Evolutionary conservation across 2,797 vertebrate genomes (phyloP).

Genomic region (Buceros bicornis): DNA sequence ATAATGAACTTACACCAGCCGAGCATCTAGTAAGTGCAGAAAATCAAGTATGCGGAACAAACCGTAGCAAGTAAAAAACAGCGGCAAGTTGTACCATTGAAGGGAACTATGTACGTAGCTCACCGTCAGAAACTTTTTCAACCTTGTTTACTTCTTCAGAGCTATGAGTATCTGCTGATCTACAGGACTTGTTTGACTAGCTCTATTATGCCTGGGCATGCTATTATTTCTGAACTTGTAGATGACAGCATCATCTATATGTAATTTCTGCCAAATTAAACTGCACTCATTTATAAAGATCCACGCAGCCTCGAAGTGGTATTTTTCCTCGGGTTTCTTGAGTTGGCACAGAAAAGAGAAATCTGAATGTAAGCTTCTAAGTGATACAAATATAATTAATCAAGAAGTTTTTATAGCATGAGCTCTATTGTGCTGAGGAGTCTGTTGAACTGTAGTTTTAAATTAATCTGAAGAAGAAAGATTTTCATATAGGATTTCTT

Average conservation of each 20-base stretch:
- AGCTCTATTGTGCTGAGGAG: not conserved
- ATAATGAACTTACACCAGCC: not conserved
- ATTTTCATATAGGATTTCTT: not conserved
- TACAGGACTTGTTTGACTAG: not conserved
- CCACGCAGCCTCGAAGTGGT: too few species aligned
- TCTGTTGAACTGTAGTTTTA: not conserved
- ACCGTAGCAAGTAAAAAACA: not conserved
- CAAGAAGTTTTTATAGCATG: not conserved
- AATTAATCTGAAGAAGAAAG: not conserved
- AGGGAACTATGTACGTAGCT: not conserved
- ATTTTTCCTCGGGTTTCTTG: not conserved
- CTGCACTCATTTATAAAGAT: not conserved
- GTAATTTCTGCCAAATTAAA: not conserved
- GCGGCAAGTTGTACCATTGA: not conserved
- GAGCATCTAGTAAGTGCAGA: not conserved
- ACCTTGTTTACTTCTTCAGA: not conserved
- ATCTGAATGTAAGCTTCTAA: not conserved
- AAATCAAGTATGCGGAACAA: not conserved
- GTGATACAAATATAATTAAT: not conserved
- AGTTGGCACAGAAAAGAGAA: not conserved
- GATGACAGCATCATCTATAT: not conserved
- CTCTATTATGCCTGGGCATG: not conserved
- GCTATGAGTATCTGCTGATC: not conserved
- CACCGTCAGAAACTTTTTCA: not conserved
- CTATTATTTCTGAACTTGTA: not conserved